These are phyloP conservation scores for Caenorhabditis japonica DNA, from an alignment of 2,888 invertebrate species.

Conservation along the genomic window DNA sequence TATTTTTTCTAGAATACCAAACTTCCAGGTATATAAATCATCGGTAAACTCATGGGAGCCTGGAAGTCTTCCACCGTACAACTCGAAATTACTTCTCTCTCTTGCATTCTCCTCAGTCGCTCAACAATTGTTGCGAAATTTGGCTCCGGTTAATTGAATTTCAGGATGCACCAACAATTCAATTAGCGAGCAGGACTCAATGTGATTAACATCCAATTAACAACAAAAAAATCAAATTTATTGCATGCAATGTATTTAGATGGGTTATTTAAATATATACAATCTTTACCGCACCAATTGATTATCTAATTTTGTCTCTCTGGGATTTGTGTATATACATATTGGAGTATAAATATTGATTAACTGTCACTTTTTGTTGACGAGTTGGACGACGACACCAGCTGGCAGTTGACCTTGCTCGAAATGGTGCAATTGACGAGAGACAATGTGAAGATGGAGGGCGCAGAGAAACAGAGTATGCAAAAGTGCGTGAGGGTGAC, in stretches of 20 bases:
- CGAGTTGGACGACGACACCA: not conserved
- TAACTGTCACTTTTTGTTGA: not conserved
- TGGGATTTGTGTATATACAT: too few species aligned
- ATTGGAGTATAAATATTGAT: too few species aligned
- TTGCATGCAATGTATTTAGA: too few species aligned
- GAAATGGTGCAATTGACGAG: not conserved
- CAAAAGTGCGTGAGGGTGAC: constrained; percentile 23
- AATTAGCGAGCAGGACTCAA: too few species aligned
- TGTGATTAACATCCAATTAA: too few species aligned
- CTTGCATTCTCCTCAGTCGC: constrained; percentile 41
- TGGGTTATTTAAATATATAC: too few species aligned
- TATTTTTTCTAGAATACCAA: too few species aligned
- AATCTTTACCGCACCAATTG: too few species aligned
- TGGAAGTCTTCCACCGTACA: constrained; percentile 34
- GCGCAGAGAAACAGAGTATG: constrained; percentile 11
- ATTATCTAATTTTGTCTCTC: too few species aligned
- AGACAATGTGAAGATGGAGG: constrained; percentile 3
- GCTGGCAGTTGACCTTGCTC: not conserved
- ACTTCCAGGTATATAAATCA: constrained; percentile 29
- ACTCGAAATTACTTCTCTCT: constrained; percentile 26
- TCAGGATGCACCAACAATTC: too few species aligned
- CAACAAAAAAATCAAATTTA: too few species aligned
- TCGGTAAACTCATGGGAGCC: constrained; percentile 30
- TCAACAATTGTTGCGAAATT: constrained; percentile 39
- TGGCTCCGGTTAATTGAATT: constrained; percentile 41